These are phyloP conservation scores for Leptocoma aspasia DNA, from an alignment of 2,113 vertebrate species.

Conservation along the genomic window DNA sequence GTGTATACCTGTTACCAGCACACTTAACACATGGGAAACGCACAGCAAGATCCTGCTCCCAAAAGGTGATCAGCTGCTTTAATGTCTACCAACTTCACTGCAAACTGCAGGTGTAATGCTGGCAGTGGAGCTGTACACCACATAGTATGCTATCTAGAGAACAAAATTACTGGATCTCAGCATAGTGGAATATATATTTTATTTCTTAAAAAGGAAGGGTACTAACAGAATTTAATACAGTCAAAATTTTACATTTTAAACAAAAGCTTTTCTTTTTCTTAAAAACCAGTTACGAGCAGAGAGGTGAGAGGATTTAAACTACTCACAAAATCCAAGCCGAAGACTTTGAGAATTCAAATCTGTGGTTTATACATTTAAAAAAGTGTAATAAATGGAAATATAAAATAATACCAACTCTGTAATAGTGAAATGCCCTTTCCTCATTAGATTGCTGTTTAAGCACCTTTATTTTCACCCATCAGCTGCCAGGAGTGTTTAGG, in stretches of 20 bases:
- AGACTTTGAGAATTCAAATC: constrained; percentile 59
- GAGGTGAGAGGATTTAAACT: constrained; percentile 61
- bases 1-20: neutral
- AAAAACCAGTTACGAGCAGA: constrained; percentile 59
- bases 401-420: constrained; percentile 57
- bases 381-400: constrained; percentile 67
- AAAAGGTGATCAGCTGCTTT: neutral
- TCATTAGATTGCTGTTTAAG: constrained; percentile 53
- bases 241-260: constrained; percentile 70
- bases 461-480: constrained; percentile 60
- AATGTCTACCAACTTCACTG: neutral
- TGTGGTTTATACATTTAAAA: constrained; percentile 59
- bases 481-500: constrained; percentile 40
- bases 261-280: constrained; percentile 57
- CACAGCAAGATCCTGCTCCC: neutral
- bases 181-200: constrained; percentile 66
- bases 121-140: neutral
- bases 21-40: neutral
- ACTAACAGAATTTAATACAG: constrained; percentile 69
- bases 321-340: constrained; percentile 59
- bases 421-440: constrained; percentile 63
- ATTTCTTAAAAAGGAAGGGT: constrained; percentile 64
- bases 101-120: neutral
- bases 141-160: neutral
- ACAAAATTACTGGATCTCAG: constrained; percentile 35